A percentile compares a stretch with the other conserved stretches of the same genome.
These are phyloP conservation scores for Collichthys lucidus DNA, from an alignment of 2,113 vertebrate species.

Conservation along the genomic window DNA sequence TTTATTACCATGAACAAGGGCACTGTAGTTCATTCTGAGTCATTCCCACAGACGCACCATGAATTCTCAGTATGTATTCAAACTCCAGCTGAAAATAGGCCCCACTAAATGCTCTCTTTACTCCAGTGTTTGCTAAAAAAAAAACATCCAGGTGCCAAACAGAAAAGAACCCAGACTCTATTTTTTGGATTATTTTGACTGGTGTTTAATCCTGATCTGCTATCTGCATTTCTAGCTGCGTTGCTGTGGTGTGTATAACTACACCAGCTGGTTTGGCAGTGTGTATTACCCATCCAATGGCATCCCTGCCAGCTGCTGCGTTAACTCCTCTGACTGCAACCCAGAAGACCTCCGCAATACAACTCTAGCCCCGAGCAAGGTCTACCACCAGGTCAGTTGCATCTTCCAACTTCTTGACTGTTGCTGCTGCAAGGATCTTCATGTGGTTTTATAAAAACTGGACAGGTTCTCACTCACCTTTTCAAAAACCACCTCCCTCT, in stretches of 20 bases:
- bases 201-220: not conserved
- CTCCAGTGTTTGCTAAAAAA: not conserved
- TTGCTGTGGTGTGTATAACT: constrained; percentile 97
- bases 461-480: constrained; percentile 7
- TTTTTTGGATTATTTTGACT: not conserved
- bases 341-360: constrained; percentile 91
- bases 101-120: not conserved
- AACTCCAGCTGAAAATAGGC: not conserved
- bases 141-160: not conserved
- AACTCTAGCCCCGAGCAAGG: constrained; percentile 92
- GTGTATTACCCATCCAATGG: constrained; percentile 92
- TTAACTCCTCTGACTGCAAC: constrained; percentile 91
- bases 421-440: not conserved
- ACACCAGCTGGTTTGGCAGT: constrained; percentile 96
- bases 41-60: not conserved
- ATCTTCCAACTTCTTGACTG: not conserved
- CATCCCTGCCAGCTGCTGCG: constrained; percentile 95
- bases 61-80: not conserved
- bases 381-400: constrained; percentile 93
- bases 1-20: not conserved
- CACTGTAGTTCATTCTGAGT: not conserved
- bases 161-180: not conserved
- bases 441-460: not conserved
- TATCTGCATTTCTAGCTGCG: constrained; percentile 86
- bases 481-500: constrained; percentile 19